Base-by-base conservation (phyloP, 1,140 invertebrate species). In the Chrysomallon squamiferum region DNA sequence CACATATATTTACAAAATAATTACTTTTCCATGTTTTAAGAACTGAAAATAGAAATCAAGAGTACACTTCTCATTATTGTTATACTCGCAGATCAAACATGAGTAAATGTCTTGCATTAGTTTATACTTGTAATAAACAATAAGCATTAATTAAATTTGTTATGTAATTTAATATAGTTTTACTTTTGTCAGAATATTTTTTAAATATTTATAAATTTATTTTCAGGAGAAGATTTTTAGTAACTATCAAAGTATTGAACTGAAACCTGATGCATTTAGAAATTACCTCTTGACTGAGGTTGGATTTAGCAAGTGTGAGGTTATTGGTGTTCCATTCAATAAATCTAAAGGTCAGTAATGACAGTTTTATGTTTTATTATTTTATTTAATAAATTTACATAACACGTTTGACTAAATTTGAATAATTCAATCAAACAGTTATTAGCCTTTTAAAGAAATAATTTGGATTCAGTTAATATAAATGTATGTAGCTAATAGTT, bases 181-280 rank as follows among this genome's bases (percentile, higher is more conserved):
- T n/a, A n/a, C n/a, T n/a, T n/a, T n/a, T n/a, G n/a, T n/a, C n/a
- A n/a, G n/a, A n/a, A n/a, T n/a, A n/a, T n/a, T n/a, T n/a, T n/a
- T n/a, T n/a, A n/a, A n/a, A n/a, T n/a, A n/a, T n/a, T n/a, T n/a
- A n/a, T n/a, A n/a, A n/a, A n/a, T n/a, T n/a, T n/a, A n/a, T 62
- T 78, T 91, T 15, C 88, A 96, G 95, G 92, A 93, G 75, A 89
- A 89, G 20, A 95, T 95, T 54, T 93, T 91, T 79, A 90, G 92
- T 66, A 95, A 95, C 82, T 98, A 93, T 84, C 90, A 92, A 70
- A 89, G 86, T 30, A 96, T 98, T 59, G 89, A 93, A 75, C 90
- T 98, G 72, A 92, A 91, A 69, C 96, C 96, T 0, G 90, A 94
- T 56, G 92, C 93, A 69, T 98, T 98, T 80, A 92, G 92, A 7